Evolutionary conservation across 2,797 vertebrate species (phyloP).

Genomic region (Cuniculus paca): DNA sequence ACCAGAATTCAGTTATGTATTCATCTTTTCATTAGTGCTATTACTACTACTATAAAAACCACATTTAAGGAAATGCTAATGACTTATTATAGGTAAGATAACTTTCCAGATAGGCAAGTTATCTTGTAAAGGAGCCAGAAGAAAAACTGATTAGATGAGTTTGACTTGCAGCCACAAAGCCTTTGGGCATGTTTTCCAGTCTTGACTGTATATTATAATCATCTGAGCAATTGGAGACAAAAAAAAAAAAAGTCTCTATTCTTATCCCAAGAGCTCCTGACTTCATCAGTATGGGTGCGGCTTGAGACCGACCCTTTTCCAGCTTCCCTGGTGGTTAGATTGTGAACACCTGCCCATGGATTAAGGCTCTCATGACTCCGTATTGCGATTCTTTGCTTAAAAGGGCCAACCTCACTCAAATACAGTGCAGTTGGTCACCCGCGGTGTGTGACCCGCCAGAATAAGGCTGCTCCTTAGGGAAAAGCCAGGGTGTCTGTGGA

Average conservation of each 20-base stretch:
- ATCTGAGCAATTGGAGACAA: neutral
- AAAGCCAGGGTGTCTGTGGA: no score
- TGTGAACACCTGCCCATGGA: neutral
- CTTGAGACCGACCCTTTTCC: neutral
- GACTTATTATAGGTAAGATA: neutral
- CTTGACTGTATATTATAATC: neutral
- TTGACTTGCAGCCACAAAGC: neutral
- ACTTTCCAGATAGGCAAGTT: neutral
- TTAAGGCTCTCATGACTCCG: neutral
- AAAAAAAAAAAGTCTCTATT: neutral
- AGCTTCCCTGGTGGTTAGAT: neutral
- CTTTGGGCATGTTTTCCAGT: neutral
- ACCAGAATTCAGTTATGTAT: neutral
- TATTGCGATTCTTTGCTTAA: neutral
- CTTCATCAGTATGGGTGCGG: neutral
- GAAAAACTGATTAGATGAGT: conserved; percentile 14
- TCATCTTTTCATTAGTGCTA: conserved; percentile 30
- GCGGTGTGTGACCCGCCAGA: accelerated
- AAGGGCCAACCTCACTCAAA: neutral
- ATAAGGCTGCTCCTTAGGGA: neutral
- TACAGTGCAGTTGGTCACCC: no score
- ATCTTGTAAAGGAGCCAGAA: neutral
- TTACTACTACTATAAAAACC: neutral
- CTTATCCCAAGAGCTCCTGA: neutral
- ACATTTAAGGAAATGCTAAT: neutral